These are phyloP conservation scores for Miltochrista miniata DNA, from an alignment of 2,888 invertebrate genomes.

Conservation along the genomic window DNA sequence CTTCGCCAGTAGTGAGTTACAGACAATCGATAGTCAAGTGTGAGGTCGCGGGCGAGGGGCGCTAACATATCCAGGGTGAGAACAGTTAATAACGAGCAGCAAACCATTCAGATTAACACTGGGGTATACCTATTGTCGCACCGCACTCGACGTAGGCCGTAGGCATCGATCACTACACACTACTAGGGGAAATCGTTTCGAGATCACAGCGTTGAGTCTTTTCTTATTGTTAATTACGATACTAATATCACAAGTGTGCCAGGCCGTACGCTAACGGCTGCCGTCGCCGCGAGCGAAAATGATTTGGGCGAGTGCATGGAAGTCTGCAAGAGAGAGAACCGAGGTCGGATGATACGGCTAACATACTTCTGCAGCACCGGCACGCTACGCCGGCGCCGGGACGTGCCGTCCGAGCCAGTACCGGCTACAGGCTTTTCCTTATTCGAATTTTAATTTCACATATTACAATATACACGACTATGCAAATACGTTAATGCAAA, in stretches of 20 bases:
- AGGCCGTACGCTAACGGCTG: slow-evolving; percentile 79
- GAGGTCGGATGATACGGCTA: slow-evolving; percentile 57
- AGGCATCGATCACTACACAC: slow-evolving; percentile 58
- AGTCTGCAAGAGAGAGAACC: slow-evolving; percentile 87
- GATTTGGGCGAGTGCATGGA: slow-evolving; percentile 89
- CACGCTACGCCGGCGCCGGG: slow-evolving; percentile 1
- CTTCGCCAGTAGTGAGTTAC: slow-evolving; percentile 43
- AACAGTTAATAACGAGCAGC: slow-evolving; percentile 81
- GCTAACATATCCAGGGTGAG: slow-evolving; percentile 65
- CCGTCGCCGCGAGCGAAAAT: slow-evolving; percentile 86
- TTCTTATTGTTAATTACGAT: slow-evolving; percentile 69
- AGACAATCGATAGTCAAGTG: slow-evolving; percentile 53
- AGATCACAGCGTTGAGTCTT: slow-evolving; percentile 76
- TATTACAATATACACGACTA: background rate
- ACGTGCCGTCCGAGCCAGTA: background rate
- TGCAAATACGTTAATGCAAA: background rate
- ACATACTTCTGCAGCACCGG: slow-evolving; percentile 22
- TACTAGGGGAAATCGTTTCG: slow-evolving; percentile 69
- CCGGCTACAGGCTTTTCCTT: background rate
- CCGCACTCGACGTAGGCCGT: slow-evolving; percentile 55
- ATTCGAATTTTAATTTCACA: slow-evolving; percentile 1
- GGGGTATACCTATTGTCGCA: slow-evolving; percentile 73
- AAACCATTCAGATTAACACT: slow-evolving; percentile 77
- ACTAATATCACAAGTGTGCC: slow-evolving; percentile 59
- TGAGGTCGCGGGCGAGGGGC: slow-evolving; percentile 53